Evolutionary conservation across 2,113 vertebrate genomes (phyloP).

Genomic region (Myxocyprinus asiaticus): DNA sequence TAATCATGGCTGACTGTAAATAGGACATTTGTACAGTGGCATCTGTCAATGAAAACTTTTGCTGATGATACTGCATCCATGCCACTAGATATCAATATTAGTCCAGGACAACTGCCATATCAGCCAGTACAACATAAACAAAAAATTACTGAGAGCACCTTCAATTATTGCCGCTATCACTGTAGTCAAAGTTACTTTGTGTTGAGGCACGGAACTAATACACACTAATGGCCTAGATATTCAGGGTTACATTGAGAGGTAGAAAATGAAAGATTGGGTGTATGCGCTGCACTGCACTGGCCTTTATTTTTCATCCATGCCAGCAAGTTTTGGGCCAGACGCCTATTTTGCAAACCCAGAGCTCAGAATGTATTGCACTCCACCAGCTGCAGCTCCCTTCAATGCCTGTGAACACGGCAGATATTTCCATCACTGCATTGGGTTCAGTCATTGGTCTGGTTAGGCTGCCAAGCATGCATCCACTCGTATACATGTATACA

Average conservation of each 20-base stretch:
- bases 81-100: too few species aligned
- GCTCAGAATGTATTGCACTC: background rate
- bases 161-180: background rate
- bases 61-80: too few species aligned
- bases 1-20: too few species aligned
- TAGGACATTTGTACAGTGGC: too few species aligned
- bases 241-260: background rate
- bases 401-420: background rate
- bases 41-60: too few species aligned
- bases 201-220: background rate
- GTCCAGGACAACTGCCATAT: too few species aligned
- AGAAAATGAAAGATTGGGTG: slow-evolving; percentile 33
- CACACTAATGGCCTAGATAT: slow-evolving; percentile 12
- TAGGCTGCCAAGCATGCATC: background rate
- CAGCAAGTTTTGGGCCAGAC: slow-evolving; percentile 18
- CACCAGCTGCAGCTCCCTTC: slow-evolving; percentile 5
- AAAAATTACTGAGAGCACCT: too few species aligned
- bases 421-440: background rate
- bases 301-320: slow-evolving; percentile 16
- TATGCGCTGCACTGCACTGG: background rate
- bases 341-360: background rate
- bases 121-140: too few species aligned
- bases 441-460: slow-evolving; percentile 25
- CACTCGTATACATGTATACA: background rate
- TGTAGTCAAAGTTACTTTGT: background rate